Conservation (phyloP, 2,797 vertebrate genomes). For the Notolabrus celidotus region DNA sequence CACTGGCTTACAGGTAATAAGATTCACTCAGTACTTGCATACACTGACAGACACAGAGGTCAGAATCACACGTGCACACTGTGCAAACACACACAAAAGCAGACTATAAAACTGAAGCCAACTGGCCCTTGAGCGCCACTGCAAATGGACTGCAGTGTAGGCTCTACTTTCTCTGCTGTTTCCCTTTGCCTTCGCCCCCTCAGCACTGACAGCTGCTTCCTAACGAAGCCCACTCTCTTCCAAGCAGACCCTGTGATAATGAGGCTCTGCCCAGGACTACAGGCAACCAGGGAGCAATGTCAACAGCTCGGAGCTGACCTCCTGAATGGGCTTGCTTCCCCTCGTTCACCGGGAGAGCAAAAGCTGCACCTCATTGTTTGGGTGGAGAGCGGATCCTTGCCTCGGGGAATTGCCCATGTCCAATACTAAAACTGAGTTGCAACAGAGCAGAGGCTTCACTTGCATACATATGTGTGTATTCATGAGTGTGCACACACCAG, state of each 20-base stretch:
- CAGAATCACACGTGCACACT: conserved; percentile 18
- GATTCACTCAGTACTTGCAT: conserved; percentile 22
- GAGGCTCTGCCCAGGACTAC: conserved; percentile 83
- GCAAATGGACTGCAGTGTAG: conserved; percentile 65
- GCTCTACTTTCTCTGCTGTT: conserved; percentile 76
- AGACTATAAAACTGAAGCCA: conserved; percentile 60
- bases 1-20: conserved; percentile 41
- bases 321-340: conserved; percentile 79
- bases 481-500: conserved; percentile 57
- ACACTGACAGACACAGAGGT: conserved; percentile 15
- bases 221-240: conserved; percentile 84
- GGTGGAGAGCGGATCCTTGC: conserved; percentile 77
- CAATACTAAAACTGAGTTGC: conserved; percentile 73
- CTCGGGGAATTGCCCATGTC: conserved; percentile 76
- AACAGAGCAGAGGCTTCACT: conserved; percentile 54
- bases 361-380: conserved; percentile 81
- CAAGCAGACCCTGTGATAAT: conserved; percentile 84
- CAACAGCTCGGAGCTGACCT: conserved; percentile 85
- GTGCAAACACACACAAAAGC: conserved; percentile 33
- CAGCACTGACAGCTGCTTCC: conserved; percentile 85
- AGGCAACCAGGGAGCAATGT: conserved; percentile 84
- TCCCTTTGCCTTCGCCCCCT: conserved; percentile 76
- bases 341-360: conserved; percentile 74
- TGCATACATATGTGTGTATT: conserved; percentile 70
- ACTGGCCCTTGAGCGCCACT: conserved; percentile 77